A percentile compares a stretch with the other conserved stretches of the same genome.
phyloP scores from a whole-genome alignment of 2,113 vertebrate genomes.

The Cettia cetti region DNA sequence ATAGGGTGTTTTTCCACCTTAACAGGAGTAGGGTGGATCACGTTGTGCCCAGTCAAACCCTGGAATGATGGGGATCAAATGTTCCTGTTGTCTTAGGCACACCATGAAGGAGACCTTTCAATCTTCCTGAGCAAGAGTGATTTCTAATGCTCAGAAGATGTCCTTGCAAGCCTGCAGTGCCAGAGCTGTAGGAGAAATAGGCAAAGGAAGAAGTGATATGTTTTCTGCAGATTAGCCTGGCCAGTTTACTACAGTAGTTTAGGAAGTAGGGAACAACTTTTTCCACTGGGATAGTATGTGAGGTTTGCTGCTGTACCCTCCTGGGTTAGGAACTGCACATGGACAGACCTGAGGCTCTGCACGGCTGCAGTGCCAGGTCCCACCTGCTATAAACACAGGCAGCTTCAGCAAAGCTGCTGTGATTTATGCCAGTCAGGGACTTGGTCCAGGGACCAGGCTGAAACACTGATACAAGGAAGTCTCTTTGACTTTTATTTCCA shows the following conservation, averaged over 20 bases:
- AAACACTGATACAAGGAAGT: background rate
- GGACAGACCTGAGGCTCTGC: background rate
- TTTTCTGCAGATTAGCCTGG: background rate
- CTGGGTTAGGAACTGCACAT: background rate
- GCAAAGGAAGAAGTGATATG: background rate
- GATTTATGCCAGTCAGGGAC: background rate
- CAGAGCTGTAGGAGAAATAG: background rate
- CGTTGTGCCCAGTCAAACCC: background rate
- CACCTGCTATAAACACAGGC: background rate
- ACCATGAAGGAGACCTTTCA: background rate
- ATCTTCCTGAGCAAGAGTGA: background rate
- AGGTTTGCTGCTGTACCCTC: background rate
- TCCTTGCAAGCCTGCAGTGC: background rate
- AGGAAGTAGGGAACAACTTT: background rate
- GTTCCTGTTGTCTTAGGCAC: background rate
- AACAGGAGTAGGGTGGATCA: background rate
- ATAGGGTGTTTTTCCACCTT: background rate
- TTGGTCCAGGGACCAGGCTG: background rate
- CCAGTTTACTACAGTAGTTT: background rate
- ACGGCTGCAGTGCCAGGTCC: background rate
- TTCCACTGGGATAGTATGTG: fast-evolving
- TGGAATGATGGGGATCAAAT: background rate
- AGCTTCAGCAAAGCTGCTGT: background rate
- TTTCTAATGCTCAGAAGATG: background rate
- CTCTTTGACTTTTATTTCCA: background rate